phyloP scores from a whole-genome alignment of 2,888 invertebrate genomes.

The Himalopsyche japonica region DNA sequence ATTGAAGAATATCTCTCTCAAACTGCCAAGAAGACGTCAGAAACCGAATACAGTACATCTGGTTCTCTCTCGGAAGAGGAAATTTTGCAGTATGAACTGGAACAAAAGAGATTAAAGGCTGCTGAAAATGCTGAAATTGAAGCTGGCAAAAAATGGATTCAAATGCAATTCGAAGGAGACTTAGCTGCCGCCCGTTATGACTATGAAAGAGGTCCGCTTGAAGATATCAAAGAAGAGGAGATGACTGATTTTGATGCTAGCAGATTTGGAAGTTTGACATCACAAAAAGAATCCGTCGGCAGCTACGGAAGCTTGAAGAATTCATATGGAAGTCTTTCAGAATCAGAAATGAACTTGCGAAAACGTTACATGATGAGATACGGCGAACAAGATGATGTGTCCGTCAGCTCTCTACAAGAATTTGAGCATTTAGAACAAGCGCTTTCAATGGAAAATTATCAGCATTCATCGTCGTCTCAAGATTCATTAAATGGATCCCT shows the following conservation, averaged over 20 bases:
- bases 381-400: conserved; percentile 90
- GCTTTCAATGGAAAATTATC: conserved; percentile 77
- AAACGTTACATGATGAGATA: conserved; percentile 78
- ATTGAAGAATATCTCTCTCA: conserved; percentile 72
- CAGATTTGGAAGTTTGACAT: conserved; percentile 75
- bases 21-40: conserved; percentile 67
- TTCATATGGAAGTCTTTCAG: conserved; percentile 89
- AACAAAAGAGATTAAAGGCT: conserved; percentile 61
- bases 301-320: conserved; percentile 83
- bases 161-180: conserved; percentile 83
- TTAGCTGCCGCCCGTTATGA: conserved; percentile 70
- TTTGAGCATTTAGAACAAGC: conserved; percentile 91
- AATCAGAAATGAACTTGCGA: conserved; percentile 84
- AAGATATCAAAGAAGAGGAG: conserved; percentile 93
- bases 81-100: conserved; percentile 68
- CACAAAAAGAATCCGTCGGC: conserved; percentile 78
- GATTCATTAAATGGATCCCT: conserved; percentile 85
- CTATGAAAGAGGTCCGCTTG: conserved; percentile 79
- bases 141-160: conserved; percentile 85
- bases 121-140: conserved; percentile 63
- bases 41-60: conserved; percentile 61
- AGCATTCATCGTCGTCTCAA: conserved; percentile 78
- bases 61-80: conserved; percentile 65
- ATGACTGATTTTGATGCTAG: conserved; percentile 83
- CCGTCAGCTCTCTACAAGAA: conserved; percentile 90